Conservation (phyloP, 2,888 invertebrate genomes). For the Lasioglossum pauxillum region DNA sequence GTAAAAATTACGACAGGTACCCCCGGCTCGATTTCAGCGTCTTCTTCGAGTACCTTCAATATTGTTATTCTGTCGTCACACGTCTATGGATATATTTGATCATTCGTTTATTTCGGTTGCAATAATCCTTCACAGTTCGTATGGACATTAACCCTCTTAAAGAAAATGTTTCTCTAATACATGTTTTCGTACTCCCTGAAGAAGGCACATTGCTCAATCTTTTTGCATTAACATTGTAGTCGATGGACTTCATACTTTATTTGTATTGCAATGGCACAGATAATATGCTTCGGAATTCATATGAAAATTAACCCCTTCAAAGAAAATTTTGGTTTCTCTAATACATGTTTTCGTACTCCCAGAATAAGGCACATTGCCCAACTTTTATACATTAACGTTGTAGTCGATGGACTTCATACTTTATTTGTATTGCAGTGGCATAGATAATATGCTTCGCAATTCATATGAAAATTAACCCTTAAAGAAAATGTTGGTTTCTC, state of each 20-base stretch:
- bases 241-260: too few species aligned
- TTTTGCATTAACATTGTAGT: too few species aligned
- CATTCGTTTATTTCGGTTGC: not conserved
- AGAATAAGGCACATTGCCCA: not conserved
- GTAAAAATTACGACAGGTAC: slow-evolving; percentile 12
- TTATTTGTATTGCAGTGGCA: too few species aligned
- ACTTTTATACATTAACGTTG: too few species aligned
- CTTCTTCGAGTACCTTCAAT: not conserved
- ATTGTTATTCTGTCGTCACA: not conserved
- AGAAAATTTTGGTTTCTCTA: too few species aligned
- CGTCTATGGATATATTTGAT: not conserved
- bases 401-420: too few species aligned
- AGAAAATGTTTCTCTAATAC: not conserved
- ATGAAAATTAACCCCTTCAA: too few species aligned
- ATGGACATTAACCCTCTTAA: not conserved
- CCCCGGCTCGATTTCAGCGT: not conserved
- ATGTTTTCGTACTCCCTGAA: not conserved
- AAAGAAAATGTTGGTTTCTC: not conserved
- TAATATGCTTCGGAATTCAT: too few species aligned
- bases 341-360: too few species aligned
- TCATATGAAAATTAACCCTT: not conserved
- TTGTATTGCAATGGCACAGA: too few species aligned
- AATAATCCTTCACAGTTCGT: not conserved
- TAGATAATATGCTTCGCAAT: not conserved
- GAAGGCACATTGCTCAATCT: not conserved